Percentiles rank a stretch among this genome's conserved stretches.
Evolutionary conservation across 2,113 vertebrate species (phyloP).

Genomic region (Bos indicus): DNA sequence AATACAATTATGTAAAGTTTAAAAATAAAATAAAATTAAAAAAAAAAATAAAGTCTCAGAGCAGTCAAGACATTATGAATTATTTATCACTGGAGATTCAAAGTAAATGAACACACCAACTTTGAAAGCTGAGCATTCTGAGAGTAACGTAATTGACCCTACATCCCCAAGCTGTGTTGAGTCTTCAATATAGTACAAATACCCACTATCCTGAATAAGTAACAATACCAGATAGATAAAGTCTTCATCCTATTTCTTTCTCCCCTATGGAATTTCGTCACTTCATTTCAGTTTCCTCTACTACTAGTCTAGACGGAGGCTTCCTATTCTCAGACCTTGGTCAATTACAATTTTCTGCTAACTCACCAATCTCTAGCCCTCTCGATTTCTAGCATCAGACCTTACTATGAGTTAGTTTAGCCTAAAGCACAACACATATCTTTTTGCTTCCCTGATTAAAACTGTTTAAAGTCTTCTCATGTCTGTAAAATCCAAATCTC

Average conservation of each 20-base stretch:
- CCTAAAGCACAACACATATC: background rate
- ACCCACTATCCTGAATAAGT: background rate
- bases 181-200: background rate
- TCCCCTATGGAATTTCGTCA: background rate
- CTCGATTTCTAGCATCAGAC: background rate
- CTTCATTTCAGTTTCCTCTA: background rate
- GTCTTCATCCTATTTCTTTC: background rate
- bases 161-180: background rate
- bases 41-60: background rate
- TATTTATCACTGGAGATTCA: background rate
- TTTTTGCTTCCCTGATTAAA: background rate
- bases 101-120: background rate
- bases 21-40: too few relatives aligned
- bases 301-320: background rate
- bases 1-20: too few relatives aligned
- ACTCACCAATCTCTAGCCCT: background rate
- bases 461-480: background rate
- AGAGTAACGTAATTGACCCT: background rate
- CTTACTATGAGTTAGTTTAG: background rate
- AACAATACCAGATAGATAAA: background rate
- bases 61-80: background rate
- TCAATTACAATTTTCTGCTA: background rate
- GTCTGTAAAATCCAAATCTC: background rate
- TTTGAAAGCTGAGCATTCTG: background rate
- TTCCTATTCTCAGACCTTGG: background rate